These are phyloP conservation scores for Gortyna flavago DNA, from an alignment of 2,888 invertebrate genomes.

Conservation along the genomic window DNA sequence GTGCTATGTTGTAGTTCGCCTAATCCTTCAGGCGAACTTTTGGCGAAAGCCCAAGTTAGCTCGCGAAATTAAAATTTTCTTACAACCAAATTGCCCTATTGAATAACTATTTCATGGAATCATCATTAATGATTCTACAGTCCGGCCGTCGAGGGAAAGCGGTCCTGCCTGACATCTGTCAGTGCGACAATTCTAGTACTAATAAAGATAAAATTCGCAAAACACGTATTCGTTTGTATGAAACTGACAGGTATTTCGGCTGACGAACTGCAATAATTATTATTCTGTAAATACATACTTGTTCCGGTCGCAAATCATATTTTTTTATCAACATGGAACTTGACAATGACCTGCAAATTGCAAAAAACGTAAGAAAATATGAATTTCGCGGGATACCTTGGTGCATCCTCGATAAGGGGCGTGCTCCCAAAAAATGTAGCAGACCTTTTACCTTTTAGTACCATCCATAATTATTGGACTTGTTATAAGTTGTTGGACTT, in stretches of 20 bases:
- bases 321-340: background rate
- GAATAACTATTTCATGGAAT: background rate
- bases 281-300: background rate
- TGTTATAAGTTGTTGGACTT: conserved; percentile 5
- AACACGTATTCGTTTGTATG: background rate
- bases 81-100: background rate
- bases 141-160: background rate
- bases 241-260: background rate
- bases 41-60: background rate
- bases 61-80: background rate
- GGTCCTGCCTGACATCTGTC: background rate
- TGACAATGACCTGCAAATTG: background rate
- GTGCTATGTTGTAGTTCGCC: background rate
- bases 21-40: background rate
- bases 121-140: background rate
- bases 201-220: background rate
- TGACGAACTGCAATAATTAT: background rate
- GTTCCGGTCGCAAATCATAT: background rate
- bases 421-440: background rate
- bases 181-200: no score
- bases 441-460: background rate
- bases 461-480: background rate
- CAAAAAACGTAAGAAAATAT: background rate
- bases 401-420: background rate
- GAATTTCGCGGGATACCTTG: background rate